These are phyloP conservation scores for Cecidostiba fungosa DNA, from an alignment of 2,888 invertebrate species.

Conservation along the genomic window DNA sequence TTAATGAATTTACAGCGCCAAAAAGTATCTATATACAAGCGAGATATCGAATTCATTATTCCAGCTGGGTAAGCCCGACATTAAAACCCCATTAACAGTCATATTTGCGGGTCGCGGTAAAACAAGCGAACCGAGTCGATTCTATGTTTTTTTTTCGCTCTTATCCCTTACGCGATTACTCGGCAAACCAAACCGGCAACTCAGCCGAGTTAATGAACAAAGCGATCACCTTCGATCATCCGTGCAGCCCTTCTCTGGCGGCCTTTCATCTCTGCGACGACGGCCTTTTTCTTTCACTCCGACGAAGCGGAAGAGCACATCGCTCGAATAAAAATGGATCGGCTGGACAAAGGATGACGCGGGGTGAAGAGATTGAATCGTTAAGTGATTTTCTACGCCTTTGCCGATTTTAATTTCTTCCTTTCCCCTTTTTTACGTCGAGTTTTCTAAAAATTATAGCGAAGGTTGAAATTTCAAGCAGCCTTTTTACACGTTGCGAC, in stretches of 20 bases:
- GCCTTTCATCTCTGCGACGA: constrained; percentile 23
- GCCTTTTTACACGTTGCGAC: background rate
- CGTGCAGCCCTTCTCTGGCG: constrained; percentile 12
- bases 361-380: background rate
- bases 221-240: constrained; percentile 51
- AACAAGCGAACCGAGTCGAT: background rate
- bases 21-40: background rate
- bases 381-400: background rate
- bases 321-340: background rate
- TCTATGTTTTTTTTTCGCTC: background rate
- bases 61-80: background rate
- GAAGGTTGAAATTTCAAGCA: background rate
- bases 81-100: constrained; percentile 16
- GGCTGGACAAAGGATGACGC: background rate
- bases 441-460: background rate
- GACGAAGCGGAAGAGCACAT: background rate
- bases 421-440: background rate
- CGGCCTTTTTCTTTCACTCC: constrained; percentile 28
- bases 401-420: too few species aligned
- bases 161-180: background rate
- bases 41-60: background rate
- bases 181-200: constrained; percentile 63
- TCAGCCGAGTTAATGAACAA: constrained; percentile 68
- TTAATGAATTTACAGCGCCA: background rate
- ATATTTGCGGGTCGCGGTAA: background rate